A percentile compares a stretch with the other conserved stretches of the same genome.
phyloP scores from a whole-genome alignment of 2,888 invertebrate species.

The Crossocerus cetratus region DNA sequence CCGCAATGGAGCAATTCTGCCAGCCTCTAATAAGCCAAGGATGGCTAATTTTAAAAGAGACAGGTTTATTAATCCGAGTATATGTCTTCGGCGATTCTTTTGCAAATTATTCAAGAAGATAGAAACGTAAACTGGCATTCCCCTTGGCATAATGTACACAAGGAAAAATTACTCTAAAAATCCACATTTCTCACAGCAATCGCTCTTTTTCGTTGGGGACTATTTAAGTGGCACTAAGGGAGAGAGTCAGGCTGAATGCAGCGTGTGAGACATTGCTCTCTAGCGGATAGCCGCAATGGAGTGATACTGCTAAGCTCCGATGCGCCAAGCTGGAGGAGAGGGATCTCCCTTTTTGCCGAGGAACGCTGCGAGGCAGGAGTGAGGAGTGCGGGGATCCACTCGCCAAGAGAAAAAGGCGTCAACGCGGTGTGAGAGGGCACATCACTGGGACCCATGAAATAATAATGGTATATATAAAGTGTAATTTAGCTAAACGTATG shows the following conservation, averaged over 20 bases:
- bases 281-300: no score
- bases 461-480: slow-evolving; percentile 74
- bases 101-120: not conserved
- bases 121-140: not conserved
- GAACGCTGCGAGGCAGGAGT: slow-evolving; percentile 24
- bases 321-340: not conserved
- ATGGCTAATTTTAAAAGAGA: no score
- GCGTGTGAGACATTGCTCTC: no score
- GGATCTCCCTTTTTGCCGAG: slow-evolving; percentile 35
- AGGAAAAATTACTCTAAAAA: slow-evolving; percentile 1
- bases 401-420: slow-evolving; percentile 63
- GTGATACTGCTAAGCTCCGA: not conserved
- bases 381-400: slow-evolving; percentile 19
- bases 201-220: not conserved
- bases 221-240: not conserved
- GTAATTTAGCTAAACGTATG: slow-evolving; percentile 75
- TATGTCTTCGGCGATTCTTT: not conserved
- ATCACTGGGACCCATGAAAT: slow-evolving; percentile 70
- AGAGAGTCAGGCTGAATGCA: no score
- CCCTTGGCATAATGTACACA: not conserved
- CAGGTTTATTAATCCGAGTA: no score
- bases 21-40: not conserved
- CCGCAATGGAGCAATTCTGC: no score
- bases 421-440: slow-evolving; percentile 63
- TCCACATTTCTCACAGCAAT: not conserved